Evolutionary conservation across 2,888 invertebrate genomes (phyloP), one percentile per base, ranked within the genome.

Genomic region (Phengaris alcon): DNA sequence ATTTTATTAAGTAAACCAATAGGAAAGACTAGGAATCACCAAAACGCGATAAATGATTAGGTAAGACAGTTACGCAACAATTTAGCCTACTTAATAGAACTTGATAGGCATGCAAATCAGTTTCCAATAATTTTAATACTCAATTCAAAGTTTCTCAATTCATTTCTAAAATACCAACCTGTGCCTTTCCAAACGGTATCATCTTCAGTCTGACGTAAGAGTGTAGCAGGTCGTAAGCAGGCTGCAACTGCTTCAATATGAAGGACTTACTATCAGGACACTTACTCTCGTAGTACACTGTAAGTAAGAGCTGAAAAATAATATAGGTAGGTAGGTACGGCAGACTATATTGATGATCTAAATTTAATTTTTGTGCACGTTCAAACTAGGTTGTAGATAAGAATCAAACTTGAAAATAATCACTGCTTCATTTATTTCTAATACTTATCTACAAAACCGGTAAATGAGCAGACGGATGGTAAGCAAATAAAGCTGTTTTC

Each of bases 181-280:
- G 83, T 9, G 95, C 94, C 86, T 95, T 96, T 72, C 96, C 96
- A 82, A 96, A 96, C 1, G 96, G 95, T 73, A 96, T 88, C 54
- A 95, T 86, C 22, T 87, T 85, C 13, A 96, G 82, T 64, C 90
- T 86, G 6, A 95, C 82, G 80, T 94, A 90, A 12, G 93, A 82
- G 9, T 93, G 87, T 68, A 96, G 83, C 70, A 90, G 82, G 6
- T 87, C 82, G 82, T 94, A 89, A 0, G 92, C 85, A 0, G 95
- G 95, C 64, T 87, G 85, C 59, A 96, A 84, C 82, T 95, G 95
- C 1, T 90, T 81, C 6, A 85, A 80, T 76, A 96, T 91, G 81
- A 96, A 96, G 12, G 82, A 82, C 72, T 86, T 86, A 85, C 95
- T 95, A 82, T 96, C 95, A 1, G 95, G 94, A 77, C 95, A 95